Base-by-base conservation (phyloP, 2,888 invertebrate genomes). In the Antheraea assamensis region DNA sequence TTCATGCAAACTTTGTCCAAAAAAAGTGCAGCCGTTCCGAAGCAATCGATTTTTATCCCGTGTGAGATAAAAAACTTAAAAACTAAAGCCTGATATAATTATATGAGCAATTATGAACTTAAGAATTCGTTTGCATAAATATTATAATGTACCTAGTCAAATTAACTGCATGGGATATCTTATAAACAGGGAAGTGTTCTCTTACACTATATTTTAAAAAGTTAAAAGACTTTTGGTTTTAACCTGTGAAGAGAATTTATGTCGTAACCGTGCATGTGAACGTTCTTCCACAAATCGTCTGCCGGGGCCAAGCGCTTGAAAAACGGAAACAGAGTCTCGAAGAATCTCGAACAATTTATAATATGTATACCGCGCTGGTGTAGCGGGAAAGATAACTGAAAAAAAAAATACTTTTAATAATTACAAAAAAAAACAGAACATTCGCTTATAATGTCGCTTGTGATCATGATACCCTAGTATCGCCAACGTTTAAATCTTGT, bases 331-430 rank as follows among this genome's bases (percentile, higher is more conserved):
- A 97, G 95, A 27, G 96, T 95, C 86, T 97, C 97, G 85, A 97
- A 97, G 4, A 97, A 91, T 95, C 97, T 96, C 3, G 97, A 97
- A 85, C 97, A 97, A 87, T 97, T 96, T 4, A 97, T 93, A 49
- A 97, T 96, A 89, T 97, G 97, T 68, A 97, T 95, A 0, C 96
- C 96, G 64, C 96, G 95, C 72, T 97, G 96, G 78, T 96, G 96
- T 80, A 96, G 93, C 0, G 97, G 97, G 84, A 97, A 97, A 3
- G 96, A 95, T 17, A 96, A 95, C 96, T 96, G 85, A 42, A 93
- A 90, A 35, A 58, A 72, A 49, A 31, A 74, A 68, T 55, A 27
- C 19, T 2, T 13, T 35, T 68, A n/a, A 71, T 58, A 52, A 71
- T 61, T 8, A 58, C 7, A 55, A 21, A 52, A 52, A 52, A 52